phyloP scores from a whole-genome alignment of 2,888 invertebrate species.

The Cerastoderma edule region DNA sequence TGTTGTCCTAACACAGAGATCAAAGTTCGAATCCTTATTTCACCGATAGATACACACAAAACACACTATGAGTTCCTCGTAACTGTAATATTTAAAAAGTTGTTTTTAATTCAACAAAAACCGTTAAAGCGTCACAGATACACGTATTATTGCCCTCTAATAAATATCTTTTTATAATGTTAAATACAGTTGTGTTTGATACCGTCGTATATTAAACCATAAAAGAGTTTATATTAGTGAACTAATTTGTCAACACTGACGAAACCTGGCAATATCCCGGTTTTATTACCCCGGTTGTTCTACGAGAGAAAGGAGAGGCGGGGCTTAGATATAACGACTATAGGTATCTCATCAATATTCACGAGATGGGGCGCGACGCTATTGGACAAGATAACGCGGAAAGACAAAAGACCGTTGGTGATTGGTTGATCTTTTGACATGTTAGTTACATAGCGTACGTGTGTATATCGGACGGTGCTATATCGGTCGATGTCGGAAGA shows the following conservation, averaged over 20 bases:
- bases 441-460: neutral
- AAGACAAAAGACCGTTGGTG: constrained; percentile 18
- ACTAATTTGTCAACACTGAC: constrained; percentile 54
- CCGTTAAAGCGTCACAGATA: constrained; percentile 7
- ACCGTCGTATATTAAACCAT: constrained; percentile 46
- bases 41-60: neutral
- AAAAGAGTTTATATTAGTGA: constrained; percentile 59
- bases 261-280: constrained; percentile 29
- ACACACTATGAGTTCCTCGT: neutral
- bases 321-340: constrained; percentile 26
- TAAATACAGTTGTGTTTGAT: constrained; percentile 22
- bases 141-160: constrained; percentile 16
- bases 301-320: constrained; percentile 38
- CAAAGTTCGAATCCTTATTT: constrained; percentile 1
- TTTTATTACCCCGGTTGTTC: constrained; percentile 48
- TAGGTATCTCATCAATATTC: constrained; percentile 50
- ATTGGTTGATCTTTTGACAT: constrained; percentile 22
- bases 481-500: too few relatives aligned
- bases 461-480: constrained; percentile 16
- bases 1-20: neutral
- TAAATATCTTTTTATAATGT: constrained; percentile 20
- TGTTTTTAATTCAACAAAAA: constrained; percentile 19
- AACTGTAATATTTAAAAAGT: neutral
- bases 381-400: constrained; percentile 16
- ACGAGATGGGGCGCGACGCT: constrained; percentile 15